Conservation (phyloP, 2,113 vertebrate species). For the Cynocephalus volans region DNA sequence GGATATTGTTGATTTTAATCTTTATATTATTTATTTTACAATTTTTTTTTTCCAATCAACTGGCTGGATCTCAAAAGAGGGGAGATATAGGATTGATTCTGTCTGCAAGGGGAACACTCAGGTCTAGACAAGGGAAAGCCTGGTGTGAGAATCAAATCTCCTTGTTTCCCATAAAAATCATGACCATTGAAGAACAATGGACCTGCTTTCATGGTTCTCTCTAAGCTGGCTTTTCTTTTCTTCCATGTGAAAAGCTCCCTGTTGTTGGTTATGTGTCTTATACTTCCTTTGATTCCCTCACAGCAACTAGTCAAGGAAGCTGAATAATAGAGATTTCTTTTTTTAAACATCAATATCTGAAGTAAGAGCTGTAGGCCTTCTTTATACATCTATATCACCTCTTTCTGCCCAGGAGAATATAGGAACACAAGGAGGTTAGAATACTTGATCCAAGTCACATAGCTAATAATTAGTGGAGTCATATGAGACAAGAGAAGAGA, state of each 20-base stretch:
- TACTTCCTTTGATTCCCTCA: not conserved
- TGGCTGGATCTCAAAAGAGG: not conserved
- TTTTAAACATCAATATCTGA: not conserved
- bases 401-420: not conserved
- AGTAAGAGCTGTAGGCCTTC: not conserved
- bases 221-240: not conserved
- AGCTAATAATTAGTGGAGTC: not conserved
- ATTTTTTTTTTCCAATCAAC: not conserved
- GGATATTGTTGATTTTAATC: not conserved
- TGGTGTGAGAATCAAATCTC: not conserved
- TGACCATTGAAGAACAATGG: not conserved
- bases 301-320: not conserved
- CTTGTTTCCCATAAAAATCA: not conserved
- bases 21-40: not conserved
- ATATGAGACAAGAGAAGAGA: not conserved
- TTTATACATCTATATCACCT: not conserved
- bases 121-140: not conserved
- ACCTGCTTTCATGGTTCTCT: not conserved
- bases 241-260: not conserved
- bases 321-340: not conserved
- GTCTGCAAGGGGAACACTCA: not conserved
- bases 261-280: not conserved
- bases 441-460: not conserved
- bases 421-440: not conserved
- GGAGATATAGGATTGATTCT: not conserved